Conservation (phyloP, 2,113 vertebrate species). For the Aythya baeri region DNA sequence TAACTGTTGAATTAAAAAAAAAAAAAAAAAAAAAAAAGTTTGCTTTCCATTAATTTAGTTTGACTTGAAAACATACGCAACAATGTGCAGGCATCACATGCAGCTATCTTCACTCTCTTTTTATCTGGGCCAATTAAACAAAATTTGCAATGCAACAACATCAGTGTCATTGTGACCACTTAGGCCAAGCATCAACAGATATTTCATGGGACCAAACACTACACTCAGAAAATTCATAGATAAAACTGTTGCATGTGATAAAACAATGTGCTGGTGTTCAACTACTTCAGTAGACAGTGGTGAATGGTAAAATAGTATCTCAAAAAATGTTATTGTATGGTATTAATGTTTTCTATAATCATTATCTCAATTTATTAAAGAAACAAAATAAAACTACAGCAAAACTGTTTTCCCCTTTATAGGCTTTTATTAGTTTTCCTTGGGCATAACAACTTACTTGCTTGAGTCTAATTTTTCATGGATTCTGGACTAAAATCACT, state of each 20-base stretch:
- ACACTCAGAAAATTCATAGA: background rate
- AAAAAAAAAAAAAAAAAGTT: background rate
- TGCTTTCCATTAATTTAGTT: background rate
- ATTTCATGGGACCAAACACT: background rate
- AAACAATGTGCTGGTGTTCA: background rate
- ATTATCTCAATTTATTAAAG: background rate
- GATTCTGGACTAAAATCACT: background rate
- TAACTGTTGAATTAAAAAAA: background rate
- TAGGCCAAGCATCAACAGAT: background rate
- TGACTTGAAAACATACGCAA: background rate
- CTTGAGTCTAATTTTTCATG: background rate
- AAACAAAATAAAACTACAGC: background rate
- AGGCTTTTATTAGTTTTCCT: background rate
- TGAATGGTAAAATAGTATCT: background rate
- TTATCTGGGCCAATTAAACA: background rate
- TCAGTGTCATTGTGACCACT: background rate
- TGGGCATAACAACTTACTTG: background rate
- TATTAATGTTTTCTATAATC: background rate
- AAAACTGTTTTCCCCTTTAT: background rate
- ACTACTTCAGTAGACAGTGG: background rate
- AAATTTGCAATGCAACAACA: background rate
- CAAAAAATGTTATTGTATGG: background rate
- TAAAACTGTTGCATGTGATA: background rate
- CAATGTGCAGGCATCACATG: background rate
- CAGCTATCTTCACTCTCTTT: background rate